Base-by-base conservation (phyloP, 1,140 invertebrate genomes). In the Bradysia coprophila region DNA sequence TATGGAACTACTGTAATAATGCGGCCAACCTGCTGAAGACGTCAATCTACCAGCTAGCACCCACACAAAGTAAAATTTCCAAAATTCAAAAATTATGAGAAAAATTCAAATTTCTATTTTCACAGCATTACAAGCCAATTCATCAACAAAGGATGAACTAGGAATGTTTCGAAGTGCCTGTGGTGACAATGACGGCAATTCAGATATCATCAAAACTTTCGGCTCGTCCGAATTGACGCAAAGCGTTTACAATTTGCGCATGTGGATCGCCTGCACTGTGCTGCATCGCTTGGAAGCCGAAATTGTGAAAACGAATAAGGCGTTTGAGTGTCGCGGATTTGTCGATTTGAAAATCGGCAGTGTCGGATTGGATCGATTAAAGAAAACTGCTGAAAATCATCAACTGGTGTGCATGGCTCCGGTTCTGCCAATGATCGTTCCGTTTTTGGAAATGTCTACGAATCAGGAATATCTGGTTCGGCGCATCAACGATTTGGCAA, bases 381-480 rank as follows among this genome's bases (percentile, higher is more conserved):
- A 75, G 42, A 79, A 79, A 54, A 78, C 79, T 24, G 71, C 73
- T 1, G 68, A 74, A 13, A 58, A 69, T 40, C 56, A 61, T 43
- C 55, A 55, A 32, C 71, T 70, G 39, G 71, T 82, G 38, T 63
- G 68, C 28, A 64, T 68, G 21, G 68, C 84, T 19, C 81, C 80
- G 1, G 75, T 73, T 34, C 55, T 88, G 38, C 69, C 75, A 6
- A 62, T 69, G 32, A 51, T 90, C 3, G 61, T 89, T 11, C 78
- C 78, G 1, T 90, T 86, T 56, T 57, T 90, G 43, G 83, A 88
- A 50, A 56, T 83, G 5, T 76, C 74, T 4, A 67, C 70, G 4
- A 83, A 87, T 67, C 85, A 90, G 52, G 81, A 88, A 56, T 90
- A 89, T 62, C 55, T 89, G 9, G 73, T 84, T 2, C 72, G 75